Percentiles rank a stretch among this genome's conserved stretches.
Evolutionary conservation across 2,113 vertebrate genomes (phyloP).

Genomic region (Microtus oregoni): DNA sequence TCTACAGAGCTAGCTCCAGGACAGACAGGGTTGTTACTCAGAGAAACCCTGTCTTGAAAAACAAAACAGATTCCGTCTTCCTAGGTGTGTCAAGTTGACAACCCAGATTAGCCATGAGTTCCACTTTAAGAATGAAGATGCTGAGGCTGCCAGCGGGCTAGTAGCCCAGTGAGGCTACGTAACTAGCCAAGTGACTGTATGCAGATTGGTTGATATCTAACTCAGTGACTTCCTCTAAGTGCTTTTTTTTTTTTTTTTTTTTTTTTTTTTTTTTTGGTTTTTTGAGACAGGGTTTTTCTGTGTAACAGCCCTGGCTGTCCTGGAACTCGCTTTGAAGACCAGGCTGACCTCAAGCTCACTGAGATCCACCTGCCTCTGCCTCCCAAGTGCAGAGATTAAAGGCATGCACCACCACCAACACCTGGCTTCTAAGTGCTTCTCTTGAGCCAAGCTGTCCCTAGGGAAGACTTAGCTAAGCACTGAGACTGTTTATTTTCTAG

Average conservation of each 20-base stretch:
- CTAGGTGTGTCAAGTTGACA: background rate
- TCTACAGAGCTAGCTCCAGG: no score
- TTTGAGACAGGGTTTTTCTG: no score
- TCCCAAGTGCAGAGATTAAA: no score
- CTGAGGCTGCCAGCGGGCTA: background rate
- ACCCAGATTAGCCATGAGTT: background rate
- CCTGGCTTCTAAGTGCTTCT: background rate
- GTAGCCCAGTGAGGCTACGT: background rate
- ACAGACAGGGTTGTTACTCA: no score
- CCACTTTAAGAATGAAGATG: background rate
- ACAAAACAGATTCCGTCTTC: background rate
- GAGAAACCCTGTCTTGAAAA: no score
- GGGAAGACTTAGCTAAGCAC: background rate
- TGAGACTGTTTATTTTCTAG: background rate
- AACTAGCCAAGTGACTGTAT: background rate
- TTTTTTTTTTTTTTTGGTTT: no score
- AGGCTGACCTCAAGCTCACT: no score
- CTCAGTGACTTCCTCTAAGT: background rate
- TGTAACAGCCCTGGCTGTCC: no score
- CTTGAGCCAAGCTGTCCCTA: background rate
- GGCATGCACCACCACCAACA: no score
- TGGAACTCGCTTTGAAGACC: no score
- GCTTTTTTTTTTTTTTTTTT: background rate
- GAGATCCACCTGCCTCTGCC: no score
- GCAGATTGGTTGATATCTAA: background rate